Conservation (phyloP, 1,140 invertebrate species). For the Drosophila triauraria region DNA sequence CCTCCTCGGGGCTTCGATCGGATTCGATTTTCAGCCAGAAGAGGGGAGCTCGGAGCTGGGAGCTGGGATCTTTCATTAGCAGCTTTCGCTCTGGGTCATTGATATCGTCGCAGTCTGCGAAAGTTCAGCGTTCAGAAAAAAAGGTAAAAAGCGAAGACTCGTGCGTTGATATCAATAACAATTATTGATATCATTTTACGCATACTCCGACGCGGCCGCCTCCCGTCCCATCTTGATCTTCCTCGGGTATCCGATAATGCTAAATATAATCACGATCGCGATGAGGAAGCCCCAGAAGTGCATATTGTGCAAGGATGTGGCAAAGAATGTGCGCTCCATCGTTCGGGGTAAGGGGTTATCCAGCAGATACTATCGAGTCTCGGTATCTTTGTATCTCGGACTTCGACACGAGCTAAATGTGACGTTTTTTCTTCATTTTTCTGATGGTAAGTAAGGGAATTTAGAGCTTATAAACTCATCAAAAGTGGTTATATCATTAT, state of each 20-base stretch:
- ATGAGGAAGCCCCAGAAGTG: slow-evolving; percentile 51
- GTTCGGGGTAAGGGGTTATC: slow-evolving; percentile 23
- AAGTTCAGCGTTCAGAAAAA: slow-evolving; percentile 22
- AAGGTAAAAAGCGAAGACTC: slow-evolving; percentile 38
- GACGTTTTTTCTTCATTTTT: neutral
- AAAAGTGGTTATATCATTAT: neutral
- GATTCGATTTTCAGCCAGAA: slow-evolving; percentile 15
- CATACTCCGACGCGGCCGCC: slow-evolving; percentile 26
- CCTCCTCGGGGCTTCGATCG: slow-evolving; percentile 3
- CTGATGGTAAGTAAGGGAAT: neutral
- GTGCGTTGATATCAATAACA: slow-evolving; percentile 80
- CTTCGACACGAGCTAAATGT: slow-evolving; percentile 38
- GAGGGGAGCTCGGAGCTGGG: slow-evolving; percentile 5
- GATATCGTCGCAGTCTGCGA: slow-evolving; percentile 35
- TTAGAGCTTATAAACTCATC: no score
- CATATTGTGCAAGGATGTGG: slow-evolving; percentile 49
- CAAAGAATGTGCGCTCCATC: slow-evolving; percentile 48
- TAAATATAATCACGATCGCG: slow-evolving; percentile 35
- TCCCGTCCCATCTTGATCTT: slow-evolving; percentile 26
- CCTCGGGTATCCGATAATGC: slow-evolving; percentile 22
- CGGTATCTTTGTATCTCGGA: neutral
- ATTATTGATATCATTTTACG: slow-evolving; percentile 76
- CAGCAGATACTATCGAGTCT: slow-evolving; percentile 8
- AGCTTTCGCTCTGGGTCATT: slow-evolving; percentile 63
- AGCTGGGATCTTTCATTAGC: slow-evolving; percentile 53